Base-by-base conservation (phyloP, 2,113 vertebrate genomes). In the Cichladusa arquata region DNA sequence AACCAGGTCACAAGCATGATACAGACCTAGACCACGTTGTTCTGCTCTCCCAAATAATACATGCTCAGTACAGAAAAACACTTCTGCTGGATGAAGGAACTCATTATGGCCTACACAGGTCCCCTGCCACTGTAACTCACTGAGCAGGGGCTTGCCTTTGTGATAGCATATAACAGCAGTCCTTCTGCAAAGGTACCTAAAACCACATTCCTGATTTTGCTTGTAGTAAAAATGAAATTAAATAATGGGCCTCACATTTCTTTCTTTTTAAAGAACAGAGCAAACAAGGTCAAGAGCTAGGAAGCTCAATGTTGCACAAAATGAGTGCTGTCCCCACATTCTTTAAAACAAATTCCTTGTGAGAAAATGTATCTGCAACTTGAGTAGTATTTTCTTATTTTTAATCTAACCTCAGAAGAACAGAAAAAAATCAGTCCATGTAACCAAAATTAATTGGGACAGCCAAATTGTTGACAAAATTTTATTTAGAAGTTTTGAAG, bases 31-130 rank as follows among this genome's bases (percentile, higher is more conserved):
- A 18, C 38, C 15, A 14, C 5, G 5, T 18, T 67, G 11, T 45
- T 73, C 23, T 40, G 25, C 24, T 33, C 73, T 77, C 31, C 19
- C 5, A 3, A 44, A 29, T 51, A 19, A 56, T 3, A 31, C 6
- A 10, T 1, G 0, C 3, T 45, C 17, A 26, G n/a, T 11, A 31
- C 1, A 4, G 18, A 50, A 47, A 20, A 56, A 22, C 14, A 29
- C 6, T 62, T 53, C 14, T 19, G 28, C 12, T 22, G 36, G 44
- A 50, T 22, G 33, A 89, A 72, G 61, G 40, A 78, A 72, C 33
- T 42, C 28, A 44, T n/a, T 3, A 0, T 14, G 33, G 34, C 25
- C 11, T 42, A 42, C 51, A 48, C 23, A 70, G 42, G 33, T 22
- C 66, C 38, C 42, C 45, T 80, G 26, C 17, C 65, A 56, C 40